A percentile compares a stretch with the other conserved stretches of the same genome.
Evolutionary conservation across 2,113 vertebrate genomes (phyloP).

Genomic region (Ardeotis arabs): DNA sequence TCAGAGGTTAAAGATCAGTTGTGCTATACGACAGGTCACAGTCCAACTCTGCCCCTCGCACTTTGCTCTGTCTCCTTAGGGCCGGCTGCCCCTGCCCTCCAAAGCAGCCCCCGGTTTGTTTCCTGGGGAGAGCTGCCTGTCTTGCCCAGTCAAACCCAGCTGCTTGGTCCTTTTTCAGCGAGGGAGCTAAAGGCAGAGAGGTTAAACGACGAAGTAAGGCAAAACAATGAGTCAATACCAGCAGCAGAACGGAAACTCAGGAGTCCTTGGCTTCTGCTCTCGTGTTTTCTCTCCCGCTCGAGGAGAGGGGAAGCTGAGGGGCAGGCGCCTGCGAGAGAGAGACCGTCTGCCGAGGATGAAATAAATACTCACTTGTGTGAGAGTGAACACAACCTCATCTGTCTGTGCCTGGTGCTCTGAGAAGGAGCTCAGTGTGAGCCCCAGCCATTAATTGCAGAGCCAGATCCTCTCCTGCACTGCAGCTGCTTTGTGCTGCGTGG

Average conservation of each 20-base stretch:
- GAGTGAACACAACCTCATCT: neutral
- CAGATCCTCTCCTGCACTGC: neutral
- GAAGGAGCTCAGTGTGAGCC: neutral
- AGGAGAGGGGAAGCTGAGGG: constrained; percentile 11
- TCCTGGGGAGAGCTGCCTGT: neutral
- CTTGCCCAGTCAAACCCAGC: neutral
- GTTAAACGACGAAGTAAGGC: neutral
- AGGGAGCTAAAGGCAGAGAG: neutral
- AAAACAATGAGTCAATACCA: constrained; percentile 16
- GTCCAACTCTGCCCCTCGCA: neutral
- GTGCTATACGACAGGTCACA: neutral
- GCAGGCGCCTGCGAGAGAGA: neutral
- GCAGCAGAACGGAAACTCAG: neutral
- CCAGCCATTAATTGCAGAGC: neutral
- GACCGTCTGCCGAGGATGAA: neutral
- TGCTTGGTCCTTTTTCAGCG: neutral
- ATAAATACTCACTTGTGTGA: constrained; percentile 22
- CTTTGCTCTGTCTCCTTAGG: neutral
- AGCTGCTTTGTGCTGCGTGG: neutral
- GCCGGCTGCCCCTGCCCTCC: neutral
- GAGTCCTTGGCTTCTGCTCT: constrained; percentile 27
- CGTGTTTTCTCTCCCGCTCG: neutral
- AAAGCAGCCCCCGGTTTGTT: neutral
- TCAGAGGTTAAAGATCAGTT: neutral
- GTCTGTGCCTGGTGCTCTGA: neutral